Evolutionary conservation across 2,797 vertebrate genomes (phyloP).

Genomic region (Gadopsis bispinosus): DNA sequence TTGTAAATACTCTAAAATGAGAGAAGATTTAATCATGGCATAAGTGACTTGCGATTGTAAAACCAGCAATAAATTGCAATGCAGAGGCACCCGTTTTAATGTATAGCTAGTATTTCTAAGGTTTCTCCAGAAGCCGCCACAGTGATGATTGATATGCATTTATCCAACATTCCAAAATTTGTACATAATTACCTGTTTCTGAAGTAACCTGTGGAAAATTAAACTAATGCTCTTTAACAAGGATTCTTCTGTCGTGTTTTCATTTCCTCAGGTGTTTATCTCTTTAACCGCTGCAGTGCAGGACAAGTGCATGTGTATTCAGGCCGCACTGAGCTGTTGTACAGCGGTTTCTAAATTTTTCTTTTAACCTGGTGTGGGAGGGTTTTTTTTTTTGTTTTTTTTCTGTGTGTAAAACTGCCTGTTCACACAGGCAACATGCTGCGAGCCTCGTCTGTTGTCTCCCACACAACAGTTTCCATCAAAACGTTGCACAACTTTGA

Average conservation of each 20-base stretch:
- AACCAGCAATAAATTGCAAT: constrained; percentile 92
- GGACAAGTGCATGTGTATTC: not conserved
- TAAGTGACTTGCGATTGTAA: constrained; percentile 88
- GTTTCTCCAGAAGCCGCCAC: constrained; percentile 85
- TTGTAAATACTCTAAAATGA: constrained; percentile 88
- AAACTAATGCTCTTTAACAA: constrained; percentile 92
- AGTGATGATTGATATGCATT: constrained; percentile 89
- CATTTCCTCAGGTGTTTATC: not conserved
- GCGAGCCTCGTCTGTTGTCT: not conserved
- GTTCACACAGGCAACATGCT: not conserved
- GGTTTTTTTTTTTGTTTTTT: not conserved
- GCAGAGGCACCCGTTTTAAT: constrained; percentile 88
- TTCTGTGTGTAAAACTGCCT: not conserved
- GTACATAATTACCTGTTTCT: constrained; percentile 94
- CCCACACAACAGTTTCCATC: not conserved
- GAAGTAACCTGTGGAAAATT: constrained; percentile 93
- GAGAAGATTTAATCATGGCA: constrained; percentile 81
- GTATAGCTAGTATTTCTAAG: constrained; percentile 86
- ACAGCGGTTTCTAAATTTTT: not conserved
- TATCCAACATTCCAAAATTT: constrained; percentile 97
- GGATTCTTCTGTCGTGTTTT: constrained; percentile 36
- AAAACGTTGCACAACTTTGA: not conserved
- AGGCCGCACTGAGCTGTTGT: not conserved
- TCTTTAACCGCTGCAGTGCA: not conserved
- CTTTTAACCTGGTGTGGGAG: not conserved